Evolutionary conservation across 2,888 invertebrate species (phyloP).

Genomic region (Andrena dorsata): DNA sequence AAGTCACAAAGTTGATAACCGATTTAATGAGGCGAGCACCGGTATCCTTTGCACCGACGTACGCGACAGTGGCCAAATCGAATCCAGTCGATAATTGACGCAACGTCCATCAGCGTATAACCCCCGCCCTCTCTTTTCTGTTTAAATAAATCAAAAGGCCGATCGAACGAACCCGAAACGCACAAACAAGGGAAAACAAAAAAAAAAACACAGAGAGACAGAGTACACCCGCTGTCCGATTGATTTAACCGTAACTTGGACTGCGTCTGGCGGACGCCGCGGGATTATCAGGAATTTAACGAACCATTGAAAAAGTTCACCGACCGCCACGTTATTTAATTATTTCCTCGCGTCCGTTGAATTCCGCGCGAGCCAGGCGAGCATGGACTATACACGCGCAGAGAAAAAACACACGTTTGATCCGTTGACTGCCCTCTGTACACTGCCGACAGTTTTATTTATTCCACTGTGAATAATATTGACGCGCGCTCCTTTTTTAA

Average conservation of each 20-base stretch:
- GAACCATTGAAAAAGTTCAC: slow-evolving; percentile 55
- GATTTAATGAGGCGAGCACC: too few relatives aligned
- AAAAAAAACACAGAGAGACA: not conserved
- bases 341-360: slow-evolving; percentile 38
- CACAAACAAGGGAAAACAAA: slow-evolving; percentile 13
- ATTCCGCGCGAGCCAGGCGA: slow-evolving; percentile 11
- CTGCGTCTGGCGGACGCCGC: slow-evolving; percentile 38
- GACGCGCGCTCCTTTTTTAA: not conserved
- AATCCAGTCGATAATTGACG: slow-evolving; percentile 59
- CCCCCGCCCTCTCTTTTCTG: slow-evolving; percentile 16
- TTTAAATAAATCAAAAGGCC: slow-evolving; percentile 52
- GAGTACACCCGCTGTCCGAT: slow-evolving; percentile 20
- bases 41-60: slow-evolving; percentile 22
- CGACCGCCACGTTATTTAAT: slow-evolving; percentile 44
- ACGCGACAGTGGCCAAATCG: slow-evolving; percentile 35
- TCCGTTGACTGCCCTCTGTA: slow-evolving; percentile 3
- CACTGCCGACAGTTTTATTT: slow-evolving; percentile 11
- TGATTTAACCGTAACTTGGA: slow-evolving; percentile 54
- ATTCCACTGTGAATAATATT: slow-evolving; percentile 1
- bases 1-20: slow-evolving; percentile 19
- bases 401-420: slow-evolving; percentile 2
- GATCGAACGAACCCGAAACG: slow-evolving; percentile 33
- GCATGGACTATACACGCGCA: not conserved
- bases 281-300: slow-evolving; percentile 54
- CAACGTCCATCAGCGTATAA: slow-evolving; percentile 12